Conservation (phyloP, 2,113 vertebrate genomes). For the Agapornis roseicollis region DNA sequence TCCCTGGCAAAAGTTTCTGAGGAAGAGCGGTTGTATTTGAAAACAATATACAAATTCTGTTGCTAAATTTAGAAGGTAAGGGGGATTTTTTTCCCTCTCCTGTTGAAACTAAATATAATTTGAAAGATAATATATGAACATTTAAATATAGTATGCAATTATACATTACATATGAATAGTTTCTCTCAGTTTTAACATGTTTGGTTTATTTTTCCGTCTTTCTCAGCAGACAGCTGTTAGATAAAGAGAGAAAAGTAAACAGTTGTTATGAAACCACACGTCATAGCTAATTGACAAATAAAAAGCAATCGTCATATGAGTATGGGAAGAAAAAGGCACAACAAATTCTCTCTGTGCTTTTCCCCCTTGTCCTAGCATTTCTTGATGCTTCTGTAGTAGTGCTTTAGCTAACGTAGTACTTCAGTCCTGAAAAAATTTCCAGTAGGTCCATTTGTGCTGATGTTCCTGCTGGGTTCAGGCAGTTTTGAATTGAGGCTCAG, state of each 20-base stretch:
- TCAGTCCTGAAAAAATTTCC: neutral
- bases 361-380: neutral
- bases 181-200: conserved; percentile 8
- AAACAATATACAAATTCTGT: conserved; percentile 37
- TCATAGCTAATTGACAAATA: neutral
- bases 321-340: neutral
- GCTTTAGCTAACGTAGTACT: neutral
- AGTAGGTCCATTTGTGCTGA: neutral
- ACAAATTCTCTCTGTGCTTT: neutral
- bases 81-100: neutral
- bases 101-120: conserved; percentile 55
- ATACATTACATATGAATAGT: conserved; percentile 12
- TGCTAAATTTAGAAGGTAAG: conserved; percentile 56
- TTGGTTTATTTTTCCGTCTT: conserved; percentile 45
- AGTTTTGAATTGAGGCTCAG: neutral
- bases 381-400: neutral
- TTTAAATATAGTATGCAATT: conserved; percentile 50
- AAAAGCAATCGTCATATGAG: neutral
- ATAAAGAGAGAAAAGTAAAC: conserved; percentile 57
- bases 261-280: conserved; percentile 36
- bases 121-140: conserved; percentile 35
- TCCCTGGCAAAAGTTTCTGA: conserved; percentile 38
- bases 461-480: neutral
- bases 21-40: neutral
- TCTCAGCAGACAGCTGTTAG: conserved; percentile 54